Base-by-base conservation (phyloP, 2,888 invertebrate genomes). In the Heliconius aoede region DNA sequence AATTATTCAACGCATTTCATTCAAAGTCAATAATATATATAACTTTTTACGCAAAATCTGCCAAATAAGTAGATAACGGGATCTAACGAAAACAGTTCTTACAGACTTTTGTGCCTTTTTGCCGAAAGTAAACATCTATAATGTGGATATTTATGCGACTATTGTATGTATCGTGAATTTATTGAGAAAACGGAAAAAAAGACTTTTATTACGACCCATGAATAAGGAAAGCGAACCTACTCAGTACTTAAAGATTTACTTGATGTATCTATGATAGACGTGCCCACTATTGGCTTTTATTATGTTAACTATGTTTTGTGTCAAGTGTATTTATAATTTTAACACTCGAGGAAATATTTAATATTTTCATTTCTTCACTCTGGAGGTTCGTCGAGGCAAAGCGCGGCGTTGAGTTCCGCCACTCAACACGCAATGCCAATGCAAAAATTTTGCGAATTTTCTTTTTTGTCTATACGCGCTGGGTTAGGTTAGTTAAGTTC, bases 81-180 rank as follows among this genome's bases (percentile, higher is more conserved):
- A 72, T 75, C 68, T 79, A 74, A 78, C 72, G 72, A 79, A 68
- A 55, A 62, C 64, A 60, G 73, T 76, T 61, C 69, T 28, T 68
- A 24, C 69, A 62, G 58, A 51, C 78, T 74, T 78, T 80, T 80
- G 75, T 78, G 64, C 61, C 28, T 64, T 77, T 69, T 60, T 36
- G 65, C 55, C 76, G 60, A 73, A 74, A 76, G 77, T 68, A 77
- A 80, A 79, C 76, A 68, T 77, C 78, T 72, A 80, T 78, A 74
- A n/a, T n/a, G n/a, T 77, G 77, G 73, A 77, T 76, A 72, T 76
- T 77, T 77, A 78, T 79, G 76, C 40, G 78, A 78, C 78, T 74
- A 79, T 77, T 64, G 58, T 60, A 76, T 76, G 76, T 74, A 80
- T 79, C 76, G 77, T 75, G 32, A 79, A 76, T 80, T 76, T 79